Evolutionary conservation across 2,888 invertebrate genomes (phyloP).

Genomic region (Sphaerophoria rueppellii): DNA sequence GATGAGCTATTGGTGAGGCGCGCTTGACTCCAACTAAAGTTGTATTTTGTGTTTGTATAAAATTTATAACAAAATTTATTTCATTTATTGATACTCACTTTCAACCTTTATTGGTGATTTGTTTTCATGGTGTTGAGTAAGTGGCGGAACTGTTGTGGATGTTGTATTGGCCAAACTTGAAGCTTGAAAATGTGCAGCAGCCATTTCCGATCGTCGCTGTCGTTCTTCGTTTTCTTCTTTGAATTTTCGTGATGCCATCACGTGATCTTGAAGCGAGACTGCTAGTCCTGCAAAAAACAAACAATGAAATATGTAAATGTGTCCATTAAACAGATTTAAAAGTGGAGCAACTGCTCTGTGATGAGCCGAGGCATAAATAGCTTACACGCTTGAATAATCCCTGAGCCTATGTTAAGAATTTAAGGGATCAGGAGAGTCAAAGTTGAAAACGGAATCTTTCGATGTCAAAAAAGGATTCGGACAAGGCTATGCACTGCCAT

Average conservation of each 20-base stretch:
- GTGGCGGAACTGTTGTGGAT: conserved; percentile 74
- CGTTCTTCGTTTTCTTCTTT: conserved; percentile 83
- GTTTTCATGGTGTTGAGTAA: conserved; percentile 48
- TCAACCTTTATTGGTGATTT: conserved; percentile 79
- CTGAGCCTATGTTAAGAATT: too few relatives aligned
- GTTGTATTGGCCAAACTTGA: conserved; percentile 56
- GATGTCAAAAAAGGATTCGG: too few relatives aligned
- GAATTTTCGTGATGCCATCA: conserved; percentile 86
- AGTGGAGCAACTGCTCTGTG: too few relatives aligned
- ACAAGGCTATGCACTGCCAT: too few relatives aligned
- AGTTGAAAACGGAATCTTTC: too few relatives aligned
- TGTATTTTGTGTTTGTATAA: not conserved
- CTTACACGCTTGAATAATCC: too few relatives aligned
- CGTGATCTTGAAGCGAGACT: conserved; percentile 91
- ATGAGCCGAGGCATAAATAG: too few relatives aligned
- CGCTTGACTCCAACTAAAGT: conserved; percentile 82
- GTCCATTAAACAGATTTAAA: too few relatives aligned
- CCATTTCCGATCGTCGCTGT: conserved; percentile 80
- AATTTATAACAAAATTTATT: not conserved
- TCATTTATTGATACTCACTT: conserved; percentile 76
- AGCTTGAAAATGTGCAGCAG: conserved; percentile 73
- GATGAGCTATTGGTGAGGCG: conserved; percentile 83
- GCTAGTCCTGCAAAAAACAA: conserved; percentile 85
- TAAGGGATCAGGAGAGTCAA: too few relatives aligned
- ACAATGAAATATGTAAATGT: too few relatives aligned